Conservation (phyloP, 2,797 vertebrate species). For the Gobionotothen gibberifrons region DNA sequence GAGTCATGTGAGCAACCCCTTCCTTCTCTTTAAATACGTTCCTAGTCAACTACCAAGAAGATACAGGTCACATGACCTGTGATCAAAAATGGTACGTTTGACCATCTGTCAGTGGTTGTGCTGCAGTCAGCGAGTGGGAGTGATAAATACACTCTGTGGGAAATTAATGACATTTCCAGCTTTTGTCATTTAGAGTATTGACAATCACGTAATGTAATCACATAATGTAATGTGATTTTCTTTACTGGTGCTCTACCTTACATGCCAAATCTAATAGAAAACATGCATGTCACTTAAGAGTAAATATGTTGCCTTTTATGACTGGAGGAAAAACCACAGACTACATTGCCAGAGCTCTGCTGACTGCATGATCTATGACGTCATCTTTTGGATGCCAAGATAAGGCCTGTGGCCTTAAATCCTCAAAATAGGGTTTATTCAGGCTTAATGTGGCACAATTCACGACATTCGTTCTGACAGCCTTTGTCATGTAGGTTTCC, state of each 20-base stretch:
- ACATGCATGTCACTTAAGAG: slow-evolving; percentile 7
- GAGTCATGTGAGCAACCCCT: slow-evolving; percentile 18
- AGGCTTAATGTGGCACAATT: slow-evolving; percentile 23
- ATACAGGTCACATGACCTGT: slow-evolving; percentile 52
- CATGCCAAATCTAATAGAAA: slow-evolving; percentile 13
- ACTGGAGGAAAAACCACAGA: slow-evolving; percentile 38
- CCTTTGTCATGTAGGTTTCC: not conserved
- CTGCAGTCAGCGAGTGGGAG: slow-evolving; percentile 3
- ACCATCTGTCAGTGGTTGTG: slow-evolving; percentile 54
- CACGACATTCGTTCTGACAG: slow-evolving; percentile 1
- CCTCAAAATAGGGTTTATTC: slow-evolving; percentile 12
- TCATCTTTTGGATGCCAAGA: slow-evolving; percentile 12
- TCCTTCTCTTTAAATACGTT: slow-evolving; percentile 31
- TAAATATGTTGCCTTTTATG: slow-evolving; percentile 14
- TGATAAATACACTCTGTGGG: slow-evolving; percentile 7
- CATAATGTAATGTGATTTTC: slow-evolving; percentile 28
- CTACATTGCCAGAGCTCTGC: slow-evolving; percentile 12
- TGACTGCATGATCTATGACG: slow-evolving; percentile 27
- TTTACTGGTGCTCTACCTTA: slow-evolving; percentile 1
- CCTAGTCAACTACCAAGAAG: slow-evolving; percentile 51
- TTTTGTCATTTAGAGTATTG: slow-evolving; percentile 5
- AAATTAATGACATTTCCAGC: slow-evolving; percentile 24
- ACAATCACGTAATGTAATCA: too few relatives aligned
- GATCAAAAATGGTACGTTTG: slow-evolving; percentile 57
- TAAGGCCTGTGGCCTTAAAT: slow-evolving; percentile 21